Evolutionary conservation across 2,888 invertebrate species (phyloP).

Genomic region (Bimastos eiseni): DNA sequence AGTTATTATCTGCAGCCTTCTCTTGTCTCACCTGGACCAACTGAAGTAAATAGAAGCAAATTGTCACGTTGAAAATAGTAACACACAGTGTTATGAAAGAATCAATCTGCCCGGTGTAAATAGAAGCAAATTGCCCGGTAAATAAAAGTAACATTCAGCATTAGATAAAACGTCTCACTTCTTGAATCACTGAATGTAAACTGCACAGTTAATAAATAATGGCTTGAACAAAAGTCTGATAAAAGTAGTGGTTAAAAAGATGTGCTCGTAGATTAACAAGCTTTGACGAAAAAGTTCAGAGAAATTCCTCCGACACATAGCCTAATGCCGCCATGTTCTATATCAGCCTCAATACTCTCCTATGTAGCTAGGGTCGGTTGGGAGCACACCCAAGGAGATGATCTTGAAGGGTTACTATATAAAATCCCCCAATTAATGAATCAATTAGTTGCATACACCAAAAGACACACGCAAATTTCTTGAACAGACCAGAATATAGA

Average conservation of each 20-base stretch:
- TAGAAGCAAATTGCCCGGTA: no score
- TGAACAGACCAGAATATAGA: neutral
- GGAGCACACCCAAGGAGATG: no score
- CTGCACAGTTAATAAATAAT: neutral
- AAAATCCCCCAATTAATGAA: no score
- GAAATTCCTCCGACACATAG: neutral
- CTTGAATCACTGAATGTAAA: neutral
- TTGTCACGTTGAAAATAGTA: neutral
- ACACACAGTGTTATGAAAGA: neutral
- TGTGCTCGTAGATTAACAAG: neutral
- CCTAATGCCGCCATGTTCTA: no score
- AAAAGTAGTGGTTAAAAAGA: neutral
- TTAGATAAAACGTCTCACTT: neutral
- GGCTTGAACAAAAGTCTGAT: neutral
- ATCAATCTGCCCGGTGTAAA: no score
- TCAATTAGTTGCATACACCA: no score
- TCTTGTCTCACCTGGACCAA: conserved; percentile 23
- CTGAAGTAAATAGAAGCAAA: conserved; percentile 7
- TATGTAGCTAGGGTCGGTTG: no score
- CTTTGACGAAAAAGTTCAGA: neutral
- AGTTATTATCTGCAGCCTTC: neutral
- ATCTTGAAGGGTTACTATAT: no score
- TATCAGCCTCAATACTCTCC: no score
- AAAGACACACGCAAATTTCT: neutral
- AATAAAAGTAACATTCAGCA: no score